Conservation (phyloP, 2,113 vertebrate genomes). For the Corvus moneduloides region DNA sequence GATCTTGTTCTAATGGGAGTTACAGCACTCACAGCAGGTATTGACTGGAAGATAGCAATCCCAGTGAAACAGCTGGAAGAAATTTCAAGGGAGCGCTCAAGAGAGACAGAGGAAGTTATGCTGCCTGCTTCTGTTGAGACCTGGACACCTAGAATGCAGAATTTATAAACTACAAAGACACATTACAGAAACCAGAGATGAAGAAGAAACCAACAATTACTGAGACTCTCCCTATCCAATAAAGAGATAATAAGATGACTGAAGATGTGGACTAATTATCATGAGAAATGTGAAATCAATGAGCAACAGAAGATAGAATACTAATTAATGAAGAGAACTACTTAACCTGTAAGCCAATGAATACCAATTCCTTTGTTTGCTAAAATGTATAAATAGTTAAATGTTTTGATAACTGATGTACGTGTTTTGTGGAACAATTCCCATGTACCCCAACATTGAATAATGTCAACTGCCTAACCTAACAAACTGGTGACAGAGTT, state of each 20-base stretch:
- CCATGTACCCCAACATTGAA: rapidly evolving
- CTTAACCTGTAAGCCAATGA: not conserved
- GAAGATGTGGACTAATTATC: not conserved
- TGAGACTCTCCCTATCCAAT: not conserved
- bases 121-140: not conserved
- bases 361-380: not conserved
- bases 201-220: not conserved
- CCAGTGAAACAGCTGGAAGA: not conserved
- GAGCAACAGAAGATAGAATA: not conserved
- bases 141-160: not conserved
- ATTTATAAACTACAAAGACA: not conserved
- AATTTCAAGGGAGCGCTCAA: not conserved
- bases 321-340: not conserved
- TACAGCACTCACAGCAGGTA: not conserved
- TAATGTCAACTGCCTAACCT: not conserved
- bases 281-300: not conserved
- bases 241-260: not conserved
- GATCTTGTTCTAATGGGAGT: not conserved
- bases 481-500: not conserved
- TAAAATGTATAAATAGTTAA: not conserved
- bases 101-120: not conserved
- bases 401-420: not conserved
- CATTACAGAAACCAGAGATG: not conserved
- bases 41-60: not conserved
- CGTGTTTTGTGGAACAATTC: not conserved